Conservation (phyloP, 2,113 vertebrate genomes). For the Sus scrofa region T2T-Sscrofa CM000828.6:29849001-29849500, state of each 20-base stretch:
- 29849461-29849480: constrained; percentile 56
- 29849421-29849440: constrained; percentile 29
- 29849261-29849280: background rate
- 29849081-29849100: constrained; percentile 78
- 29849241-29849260: background rate
- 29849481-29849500: background rate
- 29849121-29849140: constrained; percentile 78
- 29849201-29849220: constrained; percentile 31
- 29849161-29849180: constrained; percentile 73
- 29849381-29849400: constrained; percentile 63
- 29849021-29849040: constrained; percentile 74
- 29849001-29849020: constrained; percentile 70
- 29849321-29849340: constrained; percentile 57
- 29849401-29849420: constrained; percentile 19
- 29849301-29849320: constrained; percentile 41
- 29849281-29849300: constrained; percentile 40
- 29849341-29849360: constrained; percentile 9
- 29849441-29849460: background rate
- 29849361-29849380: constrained; percentile 30
- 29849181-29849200: constrained; percentile 66
- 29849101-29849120: constrained; percentile 78
- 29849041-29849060: constrained; percentile 69
- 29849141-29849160: constrained; percentile 77
- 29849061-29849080: constrained; percentile 55
- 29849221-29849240: constrained; percentile 8